Evolutionary conservation across 2,113 vertebrate genomes (phyloP).

Genomic region (Dasypus novemcinctus): DNA sequence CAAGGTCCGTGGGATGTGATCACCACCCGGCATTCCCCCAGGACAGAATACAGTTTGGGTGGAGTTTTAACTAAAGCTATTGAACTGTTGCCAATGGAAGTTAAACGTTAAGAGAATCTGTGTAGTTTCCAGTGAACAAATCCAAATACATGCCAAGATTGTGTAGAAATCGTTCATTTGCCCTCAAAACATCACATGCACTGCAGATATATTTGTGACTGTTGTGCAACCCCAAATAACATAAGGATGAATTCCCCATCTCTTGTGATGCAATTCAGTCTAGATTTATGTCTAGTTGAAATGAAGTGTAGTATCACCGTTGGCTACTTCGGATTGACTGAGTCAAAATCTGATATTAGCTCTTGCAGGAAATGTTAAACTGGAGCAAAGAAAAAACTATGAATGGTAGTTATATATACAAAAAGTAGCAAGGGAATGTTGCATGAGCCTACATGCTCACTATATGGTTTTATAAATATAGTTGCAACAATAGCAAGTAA

Average conservation of each 20-base stretch:
- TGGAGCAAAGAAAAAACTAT: not conserved
- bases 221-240: not conserved
- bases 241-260: not conserved
- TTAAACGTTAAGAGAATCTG: slow-evolving; percentile 4
- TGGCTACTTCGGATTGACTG: not conserved
- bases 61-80: slow-evolving; percentile 26
- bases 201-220: not conserved
- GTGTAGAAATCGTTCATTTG: not conserved
- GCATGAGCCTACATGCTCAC: too few species aligned
- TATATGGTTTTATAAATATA: too few species aligned
- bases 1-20: not conserved
- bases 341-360: not conserved
- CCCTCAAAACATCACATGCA: not conserved
- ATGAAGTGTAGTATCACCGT: not conserved
- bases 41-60: slow-evolving; percentile 42
- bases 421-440: not conserved
- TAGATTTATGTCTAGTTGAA: not conserved
- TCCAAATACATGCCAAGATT: not conserved
- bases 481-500: not conserved
- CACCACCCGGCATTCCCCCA: not conserved
- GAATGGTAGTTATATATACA: not conserved
- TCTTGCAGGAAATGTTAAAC: not conserved
- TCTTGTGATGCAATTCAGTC: not conserved
- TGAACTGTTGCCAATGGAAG: not conserved
- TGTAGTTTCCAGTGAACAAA: not conserved